Evolutionary conservation across 2,888 invertebrate species (phyloP).

Genomic region (Bedellia somnulentella): DNA sequence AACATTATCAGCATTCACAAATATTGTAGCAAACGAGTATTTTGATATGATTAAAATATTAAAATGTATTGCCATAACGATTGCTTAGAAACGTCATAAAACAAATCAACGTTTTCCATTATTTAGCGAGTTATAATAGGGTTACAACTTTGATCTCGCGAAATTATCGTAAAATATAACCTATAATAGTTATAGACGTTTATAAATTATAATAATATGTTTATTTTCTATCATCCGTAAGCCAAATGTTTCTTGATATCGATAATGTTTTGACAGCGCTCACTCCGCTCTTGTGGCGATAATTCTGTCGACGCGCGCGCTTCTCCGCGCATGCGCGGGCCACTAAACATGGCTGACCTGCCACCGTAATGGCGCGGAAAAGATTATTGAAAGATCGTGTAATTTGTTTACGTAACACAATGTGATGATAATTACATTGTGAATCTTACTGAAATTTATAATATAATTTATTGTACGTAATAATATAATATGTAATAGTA

Average conservation of each 20-base stretch:
- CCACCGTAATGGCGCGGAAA: conserved; percentile 1
- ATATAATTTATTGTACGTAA: no score
- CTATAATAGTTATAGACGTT: conserved; percentile 50
- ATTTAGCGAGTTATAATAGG: conserved; percentile 22
- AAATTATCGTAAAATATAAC: conserved; percentile 39
- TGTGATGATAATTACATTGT: no score
- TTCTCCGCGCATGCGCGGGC: conserved; percentile 2
- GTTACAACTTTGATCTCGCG: conserved; percentile 37
- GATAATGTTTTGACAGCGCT: conserved; percentile 55
- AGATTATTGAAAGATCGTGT: no score
- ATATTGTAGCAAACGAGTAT: no score
- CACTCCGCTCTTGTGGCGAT: conserved; percentile 34
- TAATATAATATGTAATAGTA: no score
- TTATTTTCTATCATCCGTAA: conserved; percentile 54
- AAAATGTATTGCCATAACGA: no score
- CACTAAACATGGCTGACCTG: conserved; percentile 1
- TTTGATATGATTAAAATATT: no score
- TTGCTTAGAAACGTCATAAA: conserved; percentile 23
- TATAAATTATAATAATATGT: conserved; percentile 47
- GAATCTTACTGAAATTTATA: no score
- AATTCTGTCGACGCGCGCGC: conserved; percentile 37
- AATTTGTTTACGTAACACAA: no score
- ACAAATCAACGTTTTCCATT: no score
- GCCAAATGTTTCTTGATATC: conserved; percentile 46
- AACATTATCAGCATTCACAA: no score